These are phyloP conservation scores for Taenaris catops DNA, from an alignment of 2,888 invertebrate genomes.

Conservation along the genomic window DNA sequence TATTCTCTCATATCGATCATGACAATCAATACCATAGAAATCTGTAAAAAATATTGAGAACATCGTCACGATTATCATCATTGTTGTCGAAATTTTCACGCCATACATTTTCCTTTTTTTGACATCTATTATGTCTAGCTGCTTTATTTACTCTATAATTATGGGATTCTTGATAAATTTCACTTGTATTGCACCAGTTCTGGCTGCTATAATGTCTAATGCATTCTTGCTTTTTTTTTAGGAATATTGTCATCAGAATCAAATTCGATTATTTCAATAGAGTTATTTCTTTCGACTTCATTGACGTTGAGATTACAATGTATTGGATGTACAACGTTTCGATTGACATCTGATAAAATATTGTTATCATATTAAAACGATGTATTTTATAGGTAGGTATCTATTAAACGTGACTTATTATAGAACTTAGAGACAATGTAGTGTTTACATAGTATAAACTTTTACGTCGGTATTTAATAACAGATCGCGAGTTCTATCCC, in stretches of 20 bases:
- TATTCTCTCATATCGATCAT: slow-evolving; percentile 1
- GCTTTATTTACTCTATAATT: slow-evolving; percentile 33
- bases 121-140: slow-evolving; percentile 38
- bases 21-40: slow-evolving; percentile 13
- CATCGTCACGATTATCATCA: slow-evolving; percentile 6
- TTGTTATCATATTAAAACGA: too few species aligned
- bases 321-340: slow-evolving; percentile 23
- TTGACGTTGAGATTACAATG: too few species aligned
- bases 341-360: slow-evolving; percentile 26
- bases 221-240: too few species aligned
- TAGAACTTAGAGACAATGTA: too few species aligned
- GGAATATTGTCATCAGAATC: slow-evolving; percentile 31
- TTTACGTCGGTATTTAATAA: too few species aligned
- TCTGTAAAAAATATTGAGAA: slow-evolving; percentile 15
- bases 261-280: slow-evolving; percentile 53
- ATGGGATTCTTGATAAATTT: slow-evolving; percentile 30
- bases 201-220: slow-evolving; percentile 17
- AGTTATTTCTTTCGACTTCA: too few species aligned
- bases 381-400: background rate
- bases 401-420: background rate
- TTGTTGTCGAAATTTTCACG: background rate
- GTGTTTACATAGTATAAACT: too few species aligned
- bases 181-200: slow-evolving; percentile 31
- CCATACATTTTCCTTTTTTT: slow-evolving; percentile 1
- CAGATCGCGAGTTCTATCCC: too few species aligned